Evolutionary conservation across 2,888 invertebrate species (phyloP), one percentile per base, ranked within the genome.

Genomic region (Cryptophagus acutangulus): DNA sequence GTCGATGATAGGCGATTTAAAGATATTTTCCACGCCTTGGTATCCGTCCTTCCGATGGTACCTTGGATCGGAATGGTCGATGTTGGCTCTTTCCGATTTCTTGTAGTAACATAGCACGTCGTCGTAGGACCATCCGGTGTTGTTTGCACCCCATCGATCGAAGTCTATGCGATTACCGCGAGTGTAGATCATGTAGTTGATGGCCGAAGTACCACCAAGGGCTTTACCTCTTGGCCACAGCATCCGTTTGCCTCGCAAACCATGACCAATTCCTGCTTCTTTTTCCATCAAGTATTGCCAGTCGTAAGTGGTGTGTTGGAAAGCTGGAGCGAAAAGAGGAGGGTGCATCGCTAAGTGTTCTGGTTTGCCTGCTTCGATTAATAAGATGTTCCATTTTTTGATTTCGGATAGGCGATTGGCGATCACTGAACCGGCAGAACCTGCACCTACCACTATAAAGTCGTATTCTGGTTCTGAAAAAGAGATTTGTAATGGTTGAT

Each of bases 181-280:
- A 5, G 85, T 81, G 64, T 87, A 87, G 45, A 84, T 77, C 80
- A 81, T 80, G 52, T 74, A 78, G 58, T 81, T 81, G 24, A 81
- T 73, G 30, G 77, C 73, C 41, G 76, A 76, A 1, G 74, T 71
- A 2, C 80, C 80, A 1, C 80, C 80, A 1, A 81, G 59, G 0
- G 74, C 71, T 59, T 73, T 78, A 13, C 80, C 80, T 3, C 77
- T 66, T 1, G 79, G 79, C 72, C 73, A 75, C 65, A 52, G 38
- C 46, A 50, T 50, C 33, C 31, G 36, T 13, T 38, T 12, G 10
- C 46, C 33, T 6, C 46, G 40, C 25, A 50, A 15, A 5, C 52
- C 51, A 26, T 38, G 17, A 28, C 45, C 52, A 12, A 45, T 29
- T 2, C 47, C 38, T 1, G 42, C 45, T 36, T 57, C 46, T 12